These are phyloP conservation scores for Luscinia megarhynchos DNA, from an alignment of 2,797 vertebrate species.

Conservation along the genomic window DNA sequence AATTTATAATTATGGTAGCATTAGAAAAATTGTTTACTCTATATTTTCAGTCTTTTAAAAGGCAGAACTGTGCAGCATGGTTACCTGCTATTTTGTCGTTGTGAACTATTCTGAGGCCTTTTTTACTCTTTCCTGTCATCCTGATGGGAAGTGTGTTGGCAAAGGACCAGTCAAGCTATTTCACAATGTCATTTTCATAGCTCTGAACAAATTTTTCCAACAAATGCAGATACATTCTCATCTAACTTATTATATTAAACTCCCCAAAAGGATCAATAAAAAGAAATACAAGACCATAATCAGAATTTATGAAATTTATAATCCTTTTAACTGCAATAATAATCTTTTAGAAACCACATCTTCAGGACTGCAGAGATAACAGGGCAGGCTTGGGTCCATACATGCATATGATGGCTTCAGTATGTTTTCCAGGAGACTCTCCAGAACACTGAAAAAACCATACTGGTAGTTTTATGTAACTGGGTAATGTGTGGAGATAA, in stretches of 20 bases:
- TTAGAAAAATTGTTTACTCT: not conserved
- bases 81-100: not conserved
- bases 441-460: not conserved
- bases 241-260: conserved; percentile 60
- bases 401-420: not conserved
- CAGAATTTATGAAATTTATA: conserved; percentile 57
- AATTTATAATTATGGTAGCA: not conserved
- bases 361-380: not conserved
- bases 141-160: conserved; percentile 53
- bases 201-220: conserved; percentile 55
- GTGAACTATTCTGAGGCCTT: not conserved
- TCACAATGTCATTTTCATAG: conserved; percentile 52
- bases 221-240: conserved; percentile 39
- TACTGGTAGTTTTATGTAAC: not conserved
- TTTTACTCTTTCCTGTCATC: not conserved
- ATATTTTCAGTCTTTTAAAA: not conserved
- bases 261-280: conserved; percentile 52
- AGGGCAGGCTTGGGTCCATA: not conserved
- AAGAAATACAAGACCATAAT: conserved; percentile 52
- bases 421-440: not conserved
- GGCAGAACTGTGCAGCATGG: not conserved
- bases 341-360: conserved; percentile 30
- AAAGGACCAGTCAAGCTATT: conserved; percentile 52
- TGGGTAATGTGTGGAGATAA: not conserved
- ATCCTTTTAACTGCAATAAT: conserved; percentile 39